Base-by-base conservation (phyloP, 2,113 vertebrate genomes). In the Clarias batrachus region DNA sequence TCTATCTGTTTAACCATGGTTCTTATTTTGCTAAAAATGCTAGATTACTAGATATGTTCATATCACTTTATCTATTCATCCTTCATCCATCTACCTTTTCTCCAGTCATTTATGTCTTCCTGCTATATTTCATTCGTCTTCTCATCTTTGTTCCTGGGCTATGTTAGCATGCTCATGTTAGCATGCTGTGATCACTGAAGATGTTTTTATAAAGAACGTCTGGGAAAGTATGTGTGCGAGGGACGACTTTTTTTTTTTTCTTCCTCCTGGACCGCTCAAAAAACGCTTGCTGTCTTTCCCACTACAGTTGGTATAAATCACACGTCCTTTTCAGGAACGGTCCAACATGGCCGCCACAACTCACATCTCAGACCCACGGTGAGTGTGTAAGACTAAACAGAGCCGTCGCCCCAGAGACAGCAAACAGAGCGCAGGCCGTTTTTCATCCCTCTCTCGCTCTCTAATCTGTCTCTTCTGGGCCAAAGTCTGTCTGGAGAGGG, bases 221-320 rank as follows among this genome's bases (percentile, higher is more conserved):
- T 83, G 41, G 63, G 63, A 66, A 82, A 68, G 52, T 48, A 76
- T 76, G 73, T 76, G 4, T 76, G 73, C 14, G 16, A 54, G 16
- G 19, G n/a, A 33, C 25, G 17, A 3, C 48, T 41, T 41, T 41
- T 6, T 41, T 41, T 41, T 59, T 62, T 81, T 23, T 63, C 63
- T 4, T n/a, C n/a, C 14, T 41, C 23, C 21, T 14, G 41, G 37
- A 30, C 81, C 37, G 2, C 54, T 82, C 41, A 9, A 57, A 41
- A 73, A 57, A 23, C n/a, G 41, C 70, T 82, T 19, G 73, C 54
- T 56, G 83, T 74, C 19, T 54, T 84, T 84, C 68, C 70, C 27
- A 33, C 37, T 68, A 48, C 70, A 56, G 86, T 77, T 14, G 7
- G 85, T 57, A 92, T 95, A 95, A 96, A 95, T 95, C 93, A 93